A percentile compares a stretch with the other conserved stretches of the same genome.
Evolutionary conservation across 2,113 vertebrate genomes (phyloP).

Genomic region (Callorhinus ursinus): DNA sequence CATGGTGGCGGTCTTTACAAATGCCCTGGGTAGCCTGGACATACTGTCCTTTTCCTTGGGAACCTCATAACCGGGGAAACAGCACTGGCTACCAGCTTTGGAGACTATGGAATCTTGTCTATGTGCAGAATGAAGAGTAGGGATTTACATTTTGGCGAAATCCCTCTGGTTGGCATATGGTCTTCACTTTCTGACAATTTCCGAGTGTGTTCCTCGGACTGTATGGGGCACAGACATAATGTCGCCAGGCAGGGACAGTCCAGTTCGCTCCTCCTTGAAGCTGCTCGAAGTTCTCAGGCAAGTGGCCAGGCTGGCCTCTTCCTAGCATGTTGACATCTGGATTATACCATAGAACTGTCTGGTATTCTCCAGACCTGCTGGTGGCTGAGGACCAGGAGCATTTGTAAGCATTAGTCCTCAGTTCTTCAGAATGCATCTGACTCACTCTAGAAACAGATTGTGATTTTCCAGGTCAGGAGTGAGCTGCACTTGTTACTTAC

Average conservation of each 20-base stretch:
- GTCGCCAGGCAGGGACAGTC: not conserved
- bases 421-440: not conserved
- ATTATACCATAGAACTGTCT: not conserved
- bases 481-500: not conserved
- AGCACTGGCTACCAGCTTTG: not conserved
- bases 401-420: not conserved
- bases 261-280: not conserved
- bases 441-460: not conserved
- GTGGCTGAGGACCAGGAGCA: not conserved
- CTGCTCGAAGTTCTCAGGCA: not conserved
- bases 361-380: not conserved
- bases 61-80: not conserved
- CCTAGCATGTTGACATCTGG: not conserved
- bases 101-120: not conserved
- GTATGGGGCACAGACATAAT: not conserved
- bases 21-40: not conserved
- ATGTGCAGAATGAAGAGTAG: not conserved
- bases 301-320: not conserved
- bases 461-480: not conserved
- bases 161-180: not conserved
- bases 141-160: not conserved
- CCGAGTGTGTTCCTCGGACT: not conserved
- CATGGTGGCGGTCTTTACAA: not conserved
- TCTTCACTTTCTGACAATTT: not conserved
- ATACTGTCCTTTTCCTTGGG: not conserved